Evolutionary conservation across 2,888 invertebrate species (phyloP).

Genomic region (Trichopoda pennipes): DNA sequence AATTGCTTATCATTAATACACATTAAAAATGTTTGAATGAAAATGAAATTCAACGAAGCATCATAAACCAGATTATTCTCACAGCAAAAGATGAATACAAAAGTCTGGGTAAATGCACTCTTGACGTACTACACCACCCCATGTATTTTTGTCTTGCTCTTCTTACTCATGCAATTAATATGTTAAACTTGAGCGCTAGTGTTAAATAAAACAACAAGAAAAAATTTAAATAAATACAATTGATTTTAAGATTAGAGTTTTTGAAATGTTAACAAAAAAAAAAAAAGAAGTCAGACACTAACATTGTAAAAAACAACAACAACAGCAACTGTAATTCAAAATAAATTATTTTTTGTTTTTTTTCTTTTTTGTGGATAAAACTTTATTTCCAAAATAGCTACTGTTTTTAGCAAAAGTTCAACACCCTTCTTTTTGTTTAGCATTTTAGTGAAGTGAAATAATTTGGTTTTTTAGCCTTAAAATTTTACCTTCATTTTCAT

Average conservation of each 20-base stretch:
- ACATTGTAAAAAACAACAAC: not conserved
- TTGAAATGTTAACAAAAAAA: not conserved
- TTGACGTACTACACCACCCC: not conserved
- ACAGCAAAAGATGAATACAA: not conserved
- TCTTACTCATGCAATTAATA: not conserved
- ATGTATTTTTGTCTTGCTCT: not conserved
- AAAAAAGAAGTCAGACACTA: not conserved
- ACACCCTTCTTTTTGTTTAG: no score
- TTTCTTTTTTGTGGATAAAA: no score
- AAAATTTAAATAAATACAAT: slow-evolving; percentile 78
- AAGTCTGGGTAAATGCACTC: not conserved
- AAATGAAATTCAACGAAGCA: slow-evolving; percentile 60
- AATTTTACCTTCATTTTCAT: not conserved
- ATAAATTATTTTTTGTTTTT: slow-evolving; percentile 4
- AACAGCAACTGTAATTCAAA: slow-evolving; percentile 18
- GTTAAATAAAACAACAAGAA: slow-evolving; percentile 67
- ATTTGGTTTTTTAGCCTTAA: not conserved
- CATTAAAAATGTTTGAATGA: slow-evolving; percentile 62
- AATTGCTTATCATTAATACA: slow-evolving; percentile 49
- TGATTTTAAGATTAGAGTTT: slow-evolving; percentile 76
- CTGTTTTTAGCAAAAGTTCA: slow-evolving; percentile 25
- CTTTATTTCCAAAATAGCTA: slow-evolving; percentile 39
- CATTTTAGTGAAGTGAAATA: not conserved
- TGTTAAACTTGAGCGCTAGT: not conserved
- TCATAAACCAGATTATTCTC: slow-evolving; percentile 52